phyloP scores from a whole-genome alignment of 30 jellyfish, hydroid and myxozoan species.

The Chrysaora quinquecirrha region DNA sequence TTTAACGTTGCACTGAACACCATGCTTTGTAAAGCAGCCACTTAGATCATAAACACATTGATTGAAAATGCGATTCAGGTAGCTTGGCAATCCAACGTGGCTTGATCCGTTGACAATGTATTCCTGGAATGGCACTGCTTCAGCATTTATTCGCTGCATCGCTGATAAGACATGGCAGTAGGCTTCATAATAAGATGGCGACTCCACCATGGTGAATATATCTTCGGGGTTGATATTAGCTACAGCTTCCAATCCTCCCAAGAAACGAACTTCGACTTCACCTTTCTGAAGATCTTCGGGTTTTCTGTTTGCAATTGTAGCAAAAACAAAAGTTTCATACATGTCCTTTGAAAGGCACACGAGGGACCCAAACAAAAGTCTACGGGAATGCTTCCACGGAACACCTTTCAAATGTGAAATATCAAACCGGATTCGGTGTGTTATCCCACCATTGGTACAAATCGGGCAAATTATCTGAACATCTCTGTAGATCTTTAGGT shows the following conservation, averaged over 20 bases:
- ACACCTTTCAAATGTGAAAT: neutral
- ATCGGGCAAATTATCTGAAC: constrained; percentile 43
- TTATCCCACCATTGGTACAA: constrained; percentile 48
- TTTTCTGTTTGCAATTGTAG: constrained; percentile 64
- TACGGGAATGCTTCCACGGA: constrained; percentile 70
- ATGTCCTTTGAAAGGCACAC: constrained; percentile 60
- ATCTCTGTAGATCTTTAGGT: constrained; percentile 31
- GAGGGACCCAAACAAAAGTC: constrained; percentile 59
- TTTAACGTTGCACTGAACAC: neutral
- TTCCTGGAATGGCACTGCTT: constrained; percentile 43
- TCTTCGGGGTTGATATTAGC: neutral
- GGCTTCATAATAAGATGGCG: constrained; percentile 76
- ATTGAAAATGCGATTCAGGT: constrained; percentile 6
- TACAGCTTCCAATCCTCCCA: constrained; percentile 11
- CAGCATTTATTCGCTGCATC: constrained; percentile 37
- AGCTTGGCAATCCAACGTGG: constrained; percentile 26
- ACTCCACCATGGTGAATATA: constrained; percentile 62
- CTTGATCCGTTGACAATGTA: constrained; percentile 44
- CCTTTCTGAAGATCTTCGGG: constrained; percentile 49
- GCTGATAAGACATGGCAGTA: constrained; percentile 71
- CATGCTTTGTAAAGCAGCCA: constrained; percentile 20
- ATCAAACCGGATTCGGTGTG: constrained; percentile 48
- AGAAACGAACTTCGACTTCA: constrained; percentile 58
- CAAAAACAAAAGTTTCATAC: constrained; percentile 49
- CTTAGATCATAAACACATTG: constrained; percentile 5